These are phyloP conservation scores for Sminthopsis crassicaudata DNA, from an alignment of 2,113 vertebrate species.

Conservation along the genomic window DNA sequence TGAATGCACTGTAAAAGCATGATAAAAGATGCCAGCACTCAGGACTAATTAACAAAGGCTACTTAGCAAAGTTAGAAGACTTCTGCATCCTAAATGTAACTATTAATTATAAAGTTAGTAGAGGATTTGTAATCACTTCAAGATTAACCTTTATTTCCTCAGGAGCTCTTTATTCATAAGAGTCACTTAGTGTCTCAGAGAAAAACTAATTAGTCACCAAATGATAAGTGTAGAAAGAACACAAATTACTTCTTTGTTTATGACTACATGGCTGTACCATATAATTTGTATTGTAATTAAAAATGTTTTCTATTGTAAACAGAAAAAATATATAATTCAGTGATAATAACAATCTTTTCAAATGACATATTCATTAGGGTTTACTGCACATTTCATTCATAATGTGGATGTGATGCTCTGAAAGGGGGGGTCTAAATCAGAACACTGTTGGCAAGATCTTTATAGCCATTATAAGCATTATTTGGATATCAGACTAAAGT, in stretches of 20 bases:
- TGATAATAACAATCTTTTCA: slow-evolving; percentile 78
- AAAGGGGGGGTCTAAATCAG: slow-evolving; percentile 8
- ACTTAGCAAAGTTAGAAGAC: slow-evolving; percentile 69
- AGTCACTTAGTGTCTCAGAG: slow-evolving; percentile 83
- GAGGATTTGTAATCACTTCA: slow-evolving; percentile 85
- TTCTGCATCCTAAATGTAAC: slow-evolving; percentile 75
- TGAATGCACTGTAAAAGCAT: slow-evolving; percentile 60
- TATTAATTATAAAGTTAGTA: slow-evolving; percentile 84
- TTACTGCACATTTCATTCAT: slow-evolving; percentile 20
- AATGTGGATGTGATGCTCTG: neutral
- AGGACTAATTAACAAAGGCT: slow-evolving; percentile 74
- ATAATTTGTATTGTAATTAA: slow-evolving; percentile 90
- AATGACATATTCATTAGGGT: slow-evolving; percentile 73
- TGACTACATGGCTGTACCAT: slow-evolving; percentile 83
- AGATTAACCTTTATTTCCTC: slow-evolving; percentile 87
- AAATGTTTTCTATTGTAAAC: slow-evolving; percentile 83
- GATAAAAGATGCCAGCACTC: slow-evolving; percentile 69
- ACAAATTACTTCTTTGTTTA: slow-evolving; percentile 90
- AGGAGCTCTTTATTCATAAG: slow-evolving; percentile 83
- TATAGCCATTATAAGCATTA: neutral
- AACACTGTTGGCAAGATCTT: slow-evolving; percentile 33
- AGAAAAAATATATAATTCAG: slow-evolving; percentile 83
- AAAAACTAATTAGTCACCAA: slow-evolving; percentile 91
- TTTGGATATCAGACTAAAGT: slow-evolving; percentile 44
- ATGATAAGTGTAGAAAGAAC: slow-evolving; percentile 86